Base-by-base conservation (phyloP, 2,113 vertebrate genomes). In the Ancistrus triradiatus region DNA sequence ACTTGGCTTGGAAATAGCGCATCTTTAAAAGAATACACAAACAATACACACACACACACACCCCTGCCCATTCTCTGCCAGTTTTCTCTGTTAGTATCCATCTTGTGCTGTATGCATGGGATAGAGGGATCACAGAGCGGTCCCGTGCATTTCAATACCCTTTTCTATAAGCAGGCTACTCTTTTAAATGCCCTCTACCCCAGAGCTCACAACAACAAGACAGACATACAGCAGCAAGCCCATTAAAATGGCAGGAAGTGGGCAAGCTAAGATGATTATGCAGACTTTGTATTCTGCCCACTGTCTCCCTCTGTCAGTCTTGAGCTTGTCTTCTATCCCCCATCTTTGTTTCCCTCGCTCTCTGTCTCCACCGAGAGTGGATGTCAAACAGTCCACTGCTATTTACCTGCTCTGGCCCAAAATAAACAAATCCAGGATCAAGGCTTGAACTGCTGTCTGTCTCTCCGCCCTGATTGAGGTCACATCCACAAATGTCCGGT, bases 161-260 rank as follows among this genome's bases (percentile, higher is more conserved):
- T 57, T 56, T 28, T 72, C 58, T 66, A 14, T 58, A 61, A 40
- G 31, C 11, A 24, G n/a, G 64, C 38, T 59, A 31, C 59, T 25
- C 17, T 42, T 49, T 21, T 1, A 31, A 62, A 43, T 63, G 31
- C 55, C 37, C 48, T 49, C 33, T 19, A 44, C 22, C 51, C 56
- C 49, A 60, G 37, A 56, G 68, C 50, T 9, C 51, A 22, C 22
- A 69, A 69, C 67, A 59, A 46, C 46, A 43, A n/a, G 38, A 51
- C 59, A 46, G 21, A 57, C 63, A 56, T 62, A 66, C 37, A 19
- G 66, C 61, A 50, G 61, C 59, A 66, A 69, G 49, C 52, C 74
- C 59, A 73, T 76, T 76, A 76, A 76, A 67, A 70, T n/a, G 21
- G 50, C 63, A 73, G 74, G 63, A 70, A 68, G 55, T 55, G 59